Base-by-base conservation (phyloP, 2,888 invertebrate species). In the Arctia plantaginis region DNA sequence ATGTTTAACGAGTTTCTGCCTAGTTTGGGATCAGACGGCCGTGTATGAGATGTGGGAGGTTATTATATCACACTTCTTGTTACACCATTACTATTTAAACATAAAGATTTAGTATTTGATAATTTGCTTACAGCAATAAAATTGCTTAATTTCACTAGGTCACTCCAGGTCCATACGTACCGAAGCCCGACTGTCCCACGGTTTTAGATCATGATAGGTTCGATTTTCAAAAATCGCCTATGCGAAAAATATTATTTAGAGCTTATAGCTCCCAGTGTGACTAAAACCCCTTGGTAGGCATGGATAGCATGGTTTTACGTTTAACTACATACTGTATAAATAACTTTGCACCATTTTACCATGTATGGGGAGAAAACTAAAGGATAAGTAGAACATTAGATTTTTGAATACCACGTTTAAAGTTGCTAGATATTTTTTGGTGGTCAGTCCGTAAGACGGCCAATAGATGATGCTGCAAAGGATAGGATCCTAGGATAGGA, bases 281-380 rank as follows among this genome's bases (percentile, higher is more conserved):
- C 27, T 41, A 12, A 30, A 44, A 18, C 12, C 30, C 12, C 30
- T 67, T 67, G 15, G 23, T 33, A 64, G 20, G 33, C 44, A 70
- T 67, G 30, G 41, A 59, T n/a, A n/a, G 20, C 35, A 55, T 4
- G 27, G 35, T n/a, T 59, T 33, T 35, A 39, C 27, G 41, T 41
- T 44, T 12, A 33, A 10, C 35, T 41, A 39, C 39, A 27, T 3
- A 27, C n/a, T 15, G 39, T 59, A 39, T 39, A 69, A 41, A 69
- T 41, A 33, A 41, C 30, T 70, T 70, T 30, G 27, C 30, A 44
- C 62, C 13, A 41, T 41, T 62, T 27, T 68, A 27, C 68, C 68
- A 30, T 47, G 2, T 68, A 68, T 68, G 47, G 62, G 59, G 59
- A 62, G 70, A 70, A 67, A 62, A 70, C 44, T 64, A 44, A 44